Evolutionary conservation across 2,888 invertebrate species (phyloP), one percentile per base, ranked within the genome.

Genomic region (Horisme vitalbata): DNA sequence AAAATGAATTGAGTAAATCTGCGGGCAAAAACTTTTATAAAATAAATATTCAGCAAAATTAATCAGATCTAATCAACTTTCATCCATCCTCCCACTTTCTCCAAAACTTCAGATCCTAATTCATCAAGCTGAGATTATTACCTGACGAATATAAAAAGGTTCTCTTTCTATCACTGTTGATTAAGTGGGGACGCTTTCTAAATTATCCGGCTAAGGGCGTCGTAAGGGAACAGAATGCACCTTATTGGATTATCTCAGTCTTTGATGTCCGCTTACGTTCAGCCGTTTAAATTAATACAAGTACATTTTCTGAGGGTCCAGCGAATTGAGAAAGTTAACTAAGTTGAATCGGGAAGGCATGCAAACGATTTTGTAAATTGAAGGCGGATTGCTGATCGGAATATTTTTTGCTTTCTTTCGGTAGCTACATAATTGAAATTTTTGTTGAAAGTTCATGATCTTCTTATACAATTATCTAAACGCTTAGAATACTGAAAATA

Each of bases 221-320:
- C 35, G 23, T 36, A 36, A 36, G 75, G 70, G 68, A 71, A 67
- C 71, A 69, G 75, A 75, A 79, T 75, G 80, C 72, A 79, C 76
- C 75, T 87, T 86, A 87, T 87, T 87, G 83, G 84, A 87, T 85
- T 85, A 85, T 73, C 69, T 66, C 50, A 41, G 48, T 63, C 85
- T 87, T 87, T 87, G 87, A 87, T 80, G 85, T 85, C 78, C 63
- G 75, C 65, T 68, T 61, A 69, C 71, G 76, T 75, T 80, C 71
- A 74, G 71, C 73, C 71, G 75, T 78, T 79, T 73, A 75, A 77
- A 72, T 75, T 71, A 83, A 80, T 84, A 84, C 82, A 83, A 77
- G 76, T 73, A 69, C 81, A 83, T 82, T 79, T 72, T 76, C 72
- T 75, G 72, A 81, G 78, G 75, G 73, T 63, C 69, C 65, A 68